phyloP scores from a whole-genome alignment of 2,888 invertebrate genomes.

The Polyommatus iphigenia region DNA sequence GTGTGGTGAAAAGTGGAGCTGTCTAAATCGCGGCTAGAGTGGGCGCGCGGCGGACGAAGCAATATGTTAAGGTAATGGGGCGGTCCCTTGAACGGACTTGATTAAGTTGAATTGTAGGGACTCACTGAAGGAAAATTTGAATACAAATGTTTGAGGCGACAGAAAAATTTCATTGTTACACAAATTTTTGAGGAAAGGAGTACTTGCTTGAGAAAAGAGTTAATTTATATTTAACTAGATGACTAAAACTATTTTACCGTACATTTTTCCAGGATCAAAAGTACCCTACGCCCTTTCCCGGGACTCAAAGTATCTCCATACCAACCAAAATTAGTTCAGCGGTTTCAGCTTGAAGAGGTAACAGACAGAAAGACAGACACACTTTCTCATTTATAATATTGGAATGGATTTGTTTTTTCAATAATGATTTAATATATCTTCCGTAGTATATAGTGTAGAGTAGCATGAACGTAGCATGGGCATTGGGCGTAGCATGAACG shows the following conservation, averaged over 20 bases:
- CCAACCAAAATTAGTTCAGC: too few relatives aligned
- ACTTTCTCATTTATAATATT: not conserved
- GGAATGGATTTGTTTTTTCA: not conserved
- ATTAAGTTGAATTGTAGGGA: constrained; percentile 51
- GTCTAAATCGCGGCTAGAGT: constrained; percentile 41
- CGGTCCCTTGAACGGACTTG: constrained; percentile 57
- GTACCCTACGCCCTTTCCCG: too few relatives aligned
- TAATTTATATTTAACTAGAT: not conserved
- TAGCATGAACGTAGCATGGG: not conserved
- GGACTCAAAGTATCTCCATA: too few relatives aligned
- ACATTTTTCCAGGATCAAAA: not conserved
- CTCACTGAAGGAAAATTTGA: not conserved
- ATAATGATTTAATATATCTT: too few relatives aligned
- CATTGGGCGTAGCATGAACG: not conserved
- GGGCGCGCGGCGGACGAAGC: constrained; percentile 45
- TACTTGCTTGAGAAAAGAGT: not conserved
- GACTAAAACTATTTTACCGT: too few relatives aligned
- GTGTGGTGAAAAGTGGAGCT: constrained; percentile 35
- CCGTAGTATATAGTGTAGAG: too few relatives aligned
- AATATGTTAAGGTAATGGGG: constrained; percentile 64
- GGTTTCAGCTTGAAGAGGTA: too few relatives aligned
- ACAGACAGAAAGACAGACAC: too few relatives aligned
- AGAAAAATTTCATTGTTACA: not conserved
- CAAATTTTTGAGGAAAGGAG: not conserved
- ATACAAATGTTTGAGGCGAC: not conserved